These are phyloP conservation scores for Steinernema scapterisci DNA, from an alignment of 2,888 invertebrate species.

Conservation along the genomic window DNA sequence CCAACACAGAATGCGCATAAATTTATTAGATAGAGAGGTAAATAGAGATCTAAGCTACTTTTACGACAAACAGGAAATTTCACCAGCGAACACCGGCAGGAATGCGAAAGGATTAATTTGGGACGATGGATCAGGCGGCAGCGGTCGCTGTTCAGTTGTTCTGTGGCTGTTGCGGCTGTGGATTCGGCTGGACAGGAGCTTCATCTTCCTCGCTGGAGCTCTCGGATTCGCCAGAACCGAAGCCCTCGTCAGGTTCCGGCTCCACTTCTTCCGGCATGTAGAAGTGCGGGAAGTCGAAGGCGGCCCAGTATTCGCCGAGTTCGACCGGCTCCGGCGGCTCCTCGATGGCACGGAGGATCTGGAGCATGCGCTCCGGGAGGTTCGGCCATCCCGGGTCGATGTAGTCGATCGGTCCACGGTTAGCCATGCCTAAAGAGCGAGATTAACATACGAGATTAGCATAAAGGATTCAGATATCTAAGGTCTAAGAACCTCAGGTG, in stretches of 20 bases:
- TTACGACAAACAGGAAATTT: background rate
- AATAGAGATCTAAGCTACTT: conserved; percentile 3
- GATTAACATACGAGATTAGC: background rate
- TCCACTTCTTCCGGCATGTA: background rate
- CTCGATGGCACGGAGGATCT: background rate
- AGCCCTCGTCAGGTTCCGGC: background rate
- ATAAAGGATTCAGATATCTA: background rate
- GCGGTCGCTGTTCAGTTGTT: too few species aligned
- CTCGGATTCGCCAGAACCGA: background rate
- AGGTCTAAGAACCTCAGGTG: background rate
- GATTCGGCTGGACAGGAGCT: background rate
- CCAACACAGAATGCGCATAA: background rate
- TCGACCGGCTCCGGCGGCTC: background rate
- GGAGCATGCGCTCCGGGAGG: background rate
- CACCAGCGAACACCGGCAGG: background rate
- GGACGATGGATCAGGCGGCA: too few species aligned
- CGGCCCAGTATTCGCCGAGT: background rate
- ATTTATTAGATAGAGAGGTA: background rate
- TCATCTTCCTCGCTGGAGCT: background rate
- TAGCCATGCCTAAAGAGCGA: background rate
- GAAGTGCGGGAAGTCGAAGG: conserved; percentile 20
- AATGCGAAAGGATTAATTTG: background rate
- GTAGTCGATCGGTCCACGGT: background rate
- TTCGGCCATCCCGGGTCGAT: background rate
- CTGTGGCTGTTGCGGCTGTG: too few species aligned